Evolutionary conservation across 2,888 invertebrate species (phyloP).

Genomic region (Dicyrtomina minuta): DNA sequence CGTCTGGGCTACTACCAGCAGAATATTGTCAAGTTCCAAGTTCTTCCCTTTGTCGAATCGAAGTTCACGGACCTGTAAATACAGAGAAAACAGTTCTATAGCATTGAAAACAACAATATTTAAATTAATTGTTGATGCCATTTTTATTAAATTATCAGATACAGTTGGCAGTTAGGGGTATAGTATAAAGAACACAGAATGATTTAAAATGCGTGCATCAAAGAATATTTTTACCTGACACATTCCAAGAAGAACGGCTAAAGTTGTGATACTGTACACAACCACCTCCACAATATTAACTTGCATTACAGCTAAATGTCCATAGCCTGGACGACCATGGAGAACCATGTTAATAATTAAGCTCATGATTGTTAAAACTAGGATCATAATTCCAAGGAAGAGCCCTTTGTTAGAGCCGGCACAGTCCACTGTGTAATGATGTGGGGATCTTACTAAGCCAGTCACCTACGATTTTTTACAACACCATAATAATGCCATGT

Average conservation of each 20-base stretch:
- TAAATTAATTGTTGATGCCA: neutral
- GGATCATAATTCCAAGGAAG: conserved; percentile 74
- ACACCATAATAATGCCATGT: too few species aligned
- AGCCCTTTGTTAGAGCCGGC: conserved; percentile 90
- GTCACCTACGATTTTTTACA: too few species aligned
- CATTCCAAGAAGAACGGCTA: conserved; percentile 85
- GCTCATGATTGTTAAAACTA: conserved; percentile 87
- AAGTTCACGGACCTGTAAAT: conserved; percentile 73
- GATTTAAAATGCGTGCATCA: too few species aligned
- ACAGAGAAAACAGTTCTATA: too few species aligned
- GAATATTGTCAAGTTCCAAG: conserved; percentile 82
- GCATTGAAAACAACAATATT: neutral
- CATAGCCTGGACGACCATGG: conserved; percentile 75
- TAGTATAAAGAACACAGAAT: too few species aligned
- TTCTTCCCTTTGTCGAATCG: conserved; percentile 81
- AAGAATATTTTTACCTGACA: conserved; percentile 69
- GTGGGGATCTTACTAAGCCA: conserved; percentile 55
- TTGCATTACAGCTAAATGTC: conserved; percentile 79
- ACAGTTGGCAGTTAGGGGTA: too few species aligned
- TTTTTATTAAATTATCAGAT: too few species aligned
- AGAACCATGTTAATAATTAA: conserved; percentile 88
- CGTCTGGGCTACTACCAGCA: conserved; percentile 90
- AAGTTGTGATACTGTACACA: conserved; percentile 79
- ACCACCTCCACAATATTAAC: conserved; percentile 86
- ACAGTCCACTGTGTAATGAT: conserved; percentile 91